phyloP scores from a whole-genome alignment of 2,888 invertebrate genomes.

The Rapana venosa region DNA sequence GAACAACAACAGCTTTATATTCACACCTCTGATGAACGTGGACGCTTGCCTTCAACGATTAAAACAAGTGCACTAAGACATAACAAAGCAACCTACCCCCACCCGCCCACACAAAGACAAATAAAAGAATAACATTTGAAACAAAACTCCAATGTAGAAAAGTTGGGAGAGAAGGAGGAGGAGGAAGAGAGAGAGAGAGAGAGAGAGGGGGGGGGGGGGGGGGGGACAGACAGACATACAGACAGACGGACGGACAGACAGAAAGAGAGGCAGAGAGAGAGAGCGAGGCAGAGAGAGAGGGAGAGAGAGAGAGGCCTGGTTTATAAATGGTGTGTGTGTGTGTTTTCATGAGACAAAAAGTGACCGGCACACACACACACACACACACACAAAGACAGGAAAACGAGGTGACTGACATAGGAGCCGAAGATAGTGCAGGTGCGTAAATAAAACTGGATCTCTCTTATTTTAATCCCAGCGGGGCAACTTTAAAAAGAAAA shows the following conservation, averaged over 20 bases:
- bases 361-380: not conserved
- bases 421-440: not conserved
- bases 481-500: not conserved
- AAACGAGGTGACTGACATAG: not conserved
- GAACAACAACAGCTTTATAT: no score
- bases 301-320: not conserved
- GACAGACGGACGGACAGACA: no score
- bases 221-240: no score
- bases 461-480: not conserved
- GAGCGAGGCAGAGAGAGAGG: not conserved
- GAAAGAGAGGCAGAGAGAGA: no score
- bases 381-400: not conserved
- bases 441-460: not conserved
- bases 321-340: not conserved
- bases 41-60: no score
- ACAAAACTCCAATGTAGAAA: not conserved
- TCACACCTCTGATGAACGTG: no score
- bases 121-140: not conserved
- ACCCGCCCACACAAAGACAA: not conserved
- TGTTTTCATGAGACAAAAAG: not conserved
- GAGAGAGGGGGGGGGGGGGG: not conserved
- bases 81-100: no score
- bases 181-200: constrained; percentile 2
- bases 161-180: not conserved
- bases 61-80: no score